Evolutionary conservation across 2,797 vertebrate genomes (phyloP).

Genomic region (Sitta carolinensis): DNA sequence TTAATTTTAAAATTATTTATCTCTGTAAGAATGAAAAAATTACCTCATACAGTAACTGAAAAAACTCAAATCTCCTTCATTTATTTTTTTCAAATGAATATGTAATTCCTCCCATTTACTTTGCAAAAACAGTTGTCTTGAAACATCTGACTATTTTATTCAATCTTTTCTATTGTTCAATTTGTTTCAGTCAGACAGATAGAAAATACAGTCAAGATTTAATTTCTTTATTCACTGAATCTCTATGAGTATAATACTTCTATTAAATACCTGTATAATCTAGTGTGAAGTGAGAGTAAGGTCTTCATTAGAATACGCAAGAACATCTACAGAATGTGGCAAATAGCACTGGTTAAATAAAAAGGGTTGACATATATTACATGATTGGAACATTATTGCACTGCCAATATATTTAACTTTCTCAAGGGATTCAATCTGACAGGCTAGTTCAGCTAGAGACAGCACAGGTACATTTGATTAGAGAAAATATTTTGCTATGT

Average conservation of each 20-base stretch:
- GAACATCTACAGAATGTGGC: background rate
- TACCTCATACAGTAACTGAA: background rate
- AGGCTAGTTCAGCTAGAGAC: background rate
- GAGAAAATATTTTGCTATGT: background rate
- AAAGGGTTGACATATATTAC: background rate
- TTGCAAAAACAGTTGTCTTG: background rate
- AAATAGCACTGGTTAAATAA: constrained; percentile 7
- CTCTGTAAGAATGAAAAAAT: background rate
- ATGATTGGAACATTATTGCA: background rate
- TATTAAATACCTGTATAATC: background rate
- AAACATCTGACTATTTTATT: background rate
- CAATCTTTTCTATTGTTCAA: background rate
- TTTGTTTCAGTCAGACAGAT: background rate
- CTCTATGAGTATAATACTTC: background rate
- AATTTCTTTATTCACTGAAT: background rate
- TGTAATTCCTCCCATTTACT: background rate
- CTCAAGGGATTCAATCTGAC: background rate
- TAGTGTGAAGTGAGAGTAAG: background rate
- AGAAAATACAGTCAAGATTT: background rate
- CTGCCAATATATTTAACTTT: background rate
- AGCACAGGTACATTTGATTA: background rate
- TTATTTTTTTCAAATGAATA: background rate
- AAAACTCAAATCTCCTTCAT: fast-evolving
- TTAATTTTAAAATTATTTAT: background rate
- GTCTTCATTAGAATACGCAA: background rate